These are phyloP conservation scores for Melanotaenia nigrans DNA, from an alignment of 2,797 vertebrate species.

Conservation along the genomic window DNA sequence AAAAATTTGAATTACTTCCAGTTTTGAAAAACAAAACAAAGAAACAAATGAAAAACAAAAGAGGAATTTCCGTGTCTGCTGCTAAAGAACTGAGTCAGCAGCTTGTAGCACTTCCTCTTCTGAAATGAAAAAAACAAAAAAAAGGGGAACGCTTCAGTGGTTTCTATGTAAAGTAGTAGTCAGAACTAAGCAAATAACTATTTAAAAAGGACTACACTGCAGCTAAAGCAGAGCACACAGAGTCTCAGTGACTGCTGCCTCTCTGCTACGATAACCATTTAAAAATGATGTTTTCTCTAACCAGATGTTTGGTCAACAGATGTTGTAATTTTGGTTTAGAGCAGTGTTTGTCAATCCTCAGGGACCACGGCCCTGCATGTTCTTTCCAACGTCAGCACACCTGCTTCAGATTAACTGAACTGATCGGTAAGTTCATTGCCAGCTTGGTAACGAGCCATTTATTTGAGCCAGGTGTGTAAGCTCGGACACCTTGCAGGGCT, in stretches of 20 bases:
- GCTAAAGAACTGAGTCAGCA: conserved; percentile 21
- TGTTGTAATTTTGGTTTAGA: background rate
- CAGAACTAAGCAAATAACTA: background rate
- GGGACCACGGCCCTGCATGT: too few species aligned
- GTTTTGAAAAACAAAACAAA: too few species aligned
- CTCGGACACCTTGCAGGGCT: too few species aligned
- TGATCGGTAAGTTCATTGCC: too few species aligned
- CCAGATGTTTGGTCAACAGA: background rate
- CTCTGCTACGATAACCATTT: background rate
- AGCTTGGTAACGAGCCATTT: too few species aligned
- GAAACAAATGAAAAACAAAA: conserved; percentile 13
- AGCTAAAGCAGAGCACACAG: conserved; percentile 1
- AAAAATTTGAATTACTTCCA: background rate
- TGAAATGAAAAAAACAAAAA: background rate
- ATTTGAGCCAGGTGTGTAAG: too few species aligned
- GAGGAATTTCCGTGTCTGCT: conserved; percentile 22
- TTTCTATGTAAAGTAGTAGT: conserved; percentile 3
- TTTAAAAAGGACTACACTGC: conserved; percentile 7
- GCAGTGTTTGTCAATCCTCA: too few species aligned
- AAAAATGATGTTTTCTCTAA: background rate
- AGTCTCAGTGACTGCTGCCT: background rate
- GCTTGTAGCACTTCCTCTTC: conserved; percentile 38
- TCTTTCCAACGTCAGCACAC: too few species aligned
- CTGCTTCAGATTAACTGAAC: too few species aligned
- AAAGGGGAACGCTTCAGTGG: background rate